Percentiles rank a stretch among this genome's conserved stretches.
Conservation (phyloP, 2,888 invertebrate genomes). For the Buathra laborator region DNA sequence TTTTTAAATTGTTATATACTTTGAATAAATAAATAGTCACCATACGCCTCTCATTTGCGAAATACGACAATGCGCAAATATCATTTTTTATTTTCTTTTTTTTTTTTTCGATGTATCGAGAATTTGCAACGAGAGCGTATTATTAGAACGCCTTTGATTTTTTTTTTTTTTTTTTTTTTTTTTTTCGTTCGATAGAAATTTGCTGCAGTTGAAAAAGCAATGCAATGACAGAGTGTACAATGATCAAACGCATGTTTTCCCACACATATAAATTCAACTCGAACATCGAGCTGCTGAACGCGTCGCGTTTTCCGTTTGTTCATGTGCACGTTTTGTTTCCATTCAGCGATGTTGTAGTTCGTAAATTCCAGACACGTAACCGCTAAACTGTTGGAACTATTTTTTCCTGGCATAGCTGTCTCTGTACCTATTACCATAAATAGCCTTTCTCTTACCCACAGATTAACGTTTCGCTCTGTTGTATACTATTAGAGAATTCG, state of each 20-base stretch:
- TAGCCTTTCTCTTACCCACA: slow-evolving; percentile 55
- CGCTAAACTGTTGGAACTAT: slow-evolving; percentile 29
- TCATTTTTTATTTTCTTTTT: not conserved
- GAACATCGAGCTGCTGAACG: slow-evolving; percentile 2
- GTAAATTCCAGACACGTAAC: slow-evolving; percentile 23
- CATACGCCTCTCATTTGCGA: slow-evolving; percentile 47
- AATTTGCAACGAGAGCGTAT: slow-evolving; percentile 54
- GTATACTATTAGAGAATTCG: not conserved
- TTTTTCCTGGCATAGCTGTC: slow-evolving; percentile 41
- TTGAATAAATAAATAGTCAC: slow-evolving; percentile 34
- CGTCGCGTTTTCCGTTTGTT: slow-evolving; percentile 22
- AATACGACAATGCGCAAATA: slow-evolving; percentile 22
- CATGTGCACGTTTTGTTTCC: slow-evolving; percentile 29
- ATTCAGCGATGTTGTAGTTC: slow-evolving; percentile 9
- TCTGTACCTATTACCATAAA: slow-evolving; percentile 32
- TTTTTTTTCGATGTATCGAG: slow-evolving; percentile 1
- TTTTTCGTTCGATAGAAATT: slow-evolving; percentile 20
- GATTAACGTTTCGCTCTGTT: slow-evolving; percentile 22
- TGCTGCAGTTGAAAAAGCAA: slow-evolving; percentile 27
- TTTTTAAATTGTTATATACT: slow-evolving; percentile 9
- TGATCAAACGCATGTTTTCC: slow-evolving; percentile 42
- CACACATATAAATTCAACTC: slow-evolving; percentile 9
- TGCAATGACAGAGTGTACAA: slow-evolving; percentile 30
- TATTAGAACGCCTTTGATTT: slow-evolving; percentile 22
- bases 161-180: slow-evolving; percentile 16